A percentile compares a stretch with the other conserved stretches of the same genome.
phyloP scores from a whole-genome alignment of 2,888 invertebrate species.

The Chymomyza fuscimana region DNA sequence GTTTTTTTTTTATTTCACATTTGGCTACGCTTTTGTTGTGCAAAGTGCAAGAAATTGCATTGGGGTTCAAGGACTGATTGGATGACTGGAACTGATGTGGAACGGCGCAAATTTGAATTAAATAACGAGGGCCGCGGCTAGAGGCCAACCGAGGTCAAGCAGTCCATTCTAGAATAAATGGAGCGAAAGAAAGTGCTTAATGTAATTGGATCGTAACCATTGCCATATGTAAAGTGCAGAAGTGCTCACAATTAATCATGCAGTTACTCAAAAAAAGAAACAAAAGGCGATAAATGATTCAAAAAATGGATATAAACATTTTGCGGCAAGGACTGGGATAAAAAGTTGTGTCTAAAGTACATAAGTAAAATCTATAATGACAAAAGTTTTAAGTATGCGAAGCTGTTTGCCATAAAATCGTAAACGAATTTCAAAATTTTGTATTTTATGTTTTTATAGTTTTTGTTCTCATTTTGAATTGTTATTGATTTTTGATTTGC shows the following conservation, averaged over 20 bases:
- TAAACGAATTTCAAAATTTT: neutral
- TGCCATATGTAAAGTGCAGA: neutral
- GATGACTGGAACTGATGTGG: neutral
- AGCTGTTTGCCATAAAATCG: neutral
- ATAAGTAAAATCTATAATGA: no score
- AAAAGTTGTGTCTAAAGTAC: no score
- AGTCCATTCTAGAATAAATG: conserved; percentile 2
- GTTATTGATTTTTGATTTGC: conserved; percentile 39
- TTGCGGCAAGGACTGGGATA: no score
- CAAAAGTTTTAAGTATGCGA: no score
- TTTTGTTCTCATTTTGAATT: neutral
- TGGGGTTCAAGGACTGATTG: conserved; percentile 55
- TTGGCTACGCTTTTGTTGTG: conserved; percentile 20
- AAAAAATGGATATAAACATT: neutral
- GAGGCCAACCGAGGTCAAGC: conserved; percentile 1
- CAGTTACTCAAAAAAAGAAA: neutral
- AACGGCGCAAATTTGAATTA: neutral
- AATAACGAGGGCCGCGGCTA: neutral
- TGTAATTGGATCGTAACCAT: neutral
- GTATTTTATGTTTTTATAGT: neutral
- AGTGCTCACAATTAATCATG: neutral
- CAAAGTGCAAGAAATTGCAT: conserved; percentile 45
- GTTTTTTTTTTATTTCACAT: conserved; percentile 24
- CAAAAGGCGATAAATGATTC: neutral
- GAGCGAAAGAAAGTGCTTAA: conserved; percentile 2